Conservation (phyloP, 1,140 invertebrate species). For the Neodiprion virginianus region DNA sequence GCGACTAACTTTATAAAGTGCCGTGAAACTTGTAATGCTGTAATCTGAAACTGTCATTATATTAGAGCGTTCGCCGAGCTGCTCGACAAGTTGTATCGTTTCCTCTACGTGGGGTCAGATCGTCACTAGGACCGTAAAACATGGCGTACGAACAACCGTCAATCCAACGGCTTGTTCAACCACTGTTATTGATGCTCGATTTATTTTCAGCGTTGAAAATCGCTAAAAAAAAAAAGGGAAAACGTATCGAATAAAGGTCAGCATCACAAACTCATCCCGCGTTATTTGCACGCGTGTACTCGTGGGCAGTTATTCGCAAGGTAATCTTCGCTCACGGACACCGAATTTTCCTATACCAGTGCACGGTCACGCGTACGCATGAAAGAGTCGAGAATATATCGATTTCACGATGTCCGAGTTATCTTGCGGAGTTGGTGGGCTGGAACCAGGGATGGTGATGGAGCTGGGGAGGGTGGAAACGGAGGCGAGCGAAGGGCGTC, state of each 20-base stretch:
- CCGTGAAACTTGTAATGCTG: constrained; percentile 33
- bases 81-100: not conserved
- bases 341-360: too few relatives aligned
- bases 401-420: constrained; percentile 54
- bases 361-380: not conserved
- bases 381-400: constrained; percentile 38
- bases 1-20: constrained; percentile 20
- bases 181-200: too few relatives aligned
- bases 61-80: constrained; percentile 27
- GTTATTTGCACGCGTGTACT: too few relatives aligned
- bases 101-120: not conserved
- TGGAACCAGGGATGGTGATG: constrained; percentile 43
- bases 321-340: too few relatives aligned
- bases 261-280: too few relatives aligned
- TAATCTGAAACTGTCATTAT: constrained; percentile 45
- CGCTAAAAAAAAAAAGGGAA: too few relatives aligned
- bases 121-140: not conserved
- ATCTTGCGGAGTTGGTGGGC: constrained; percentile 41
- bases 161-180: too few relatives aligned
- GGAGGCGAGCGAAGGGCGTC: not conserved
- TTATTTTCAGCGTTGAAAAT: too few relatives aligned
- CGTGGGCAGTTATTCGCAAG: too few relatives aligned
- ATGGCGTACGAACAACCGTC: not conserved
- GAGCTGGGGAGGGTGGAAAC: constrained; percentile 19
- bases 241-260: too few relatives aligned